Base-by-base conservation (phyloP, 2,797 vertebrate genomes). In the Sternarchorhynchus goeldii region DNA sequence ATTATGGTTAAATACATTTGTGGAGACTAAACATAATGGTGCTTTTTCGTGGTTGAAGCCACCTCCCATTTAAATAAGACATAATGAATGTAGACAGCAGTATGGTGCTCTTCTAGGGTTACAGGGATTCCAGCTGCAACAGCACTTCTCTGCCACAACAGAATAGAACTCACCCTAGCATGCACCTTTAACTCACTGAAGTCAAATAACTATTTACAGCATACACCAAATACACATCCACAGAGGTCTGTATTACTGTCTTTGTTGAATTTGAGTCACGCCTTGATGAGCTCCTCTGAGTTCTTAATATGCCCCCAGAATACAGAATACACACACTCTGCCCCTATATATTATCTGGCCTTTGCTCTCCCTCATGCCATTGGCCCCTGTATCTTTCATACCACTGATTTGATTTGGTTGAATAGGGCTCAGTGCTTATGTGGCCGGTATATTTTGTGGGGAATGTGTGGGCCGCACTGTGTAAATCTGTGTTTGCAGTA, bases 361-460 rank as follows among this genome's bases (percentile, higher is more conserved):
- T 25, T 75, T 66, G 21, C 67, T 25, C n/a, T 66, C 17, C 41
- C 55, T 31, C 25, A 21, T 57, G 25, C 36, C 57, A 81, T 56
- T 31, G 73, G 73, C 41, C 55, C 18, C 17, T 50, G 60, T 53
- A 67, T 6, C 34, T 50, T 31, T 32, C 41, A 57, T 57, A n/a
- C 32, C 59, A 16, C 12, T 66, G 20, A 68, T n/a, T 56, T 78
- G 20, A 68, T n/a, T 56, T 78, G 21, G 62, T 63, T 65, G 21
- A 56, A 57, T 29, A 18, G 41, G 57, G 16, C 55, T 59, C 17
- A 25, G 21, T 76, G 45, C 69, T 70, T 73, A 57, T 34, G 7
- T 56, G 5, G 63, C 53, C 70, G 63, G 39, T 82, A 57, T 71
- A 70, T 82, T 77, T 74, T 74, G 73, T 8, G 50, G 76, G 76